Evolutionary conservation across 2,797 vertebrate species (phyloP), one percentile per base, ranked within the genome.

Genomic region (Heliangelus exortis): DNA sequence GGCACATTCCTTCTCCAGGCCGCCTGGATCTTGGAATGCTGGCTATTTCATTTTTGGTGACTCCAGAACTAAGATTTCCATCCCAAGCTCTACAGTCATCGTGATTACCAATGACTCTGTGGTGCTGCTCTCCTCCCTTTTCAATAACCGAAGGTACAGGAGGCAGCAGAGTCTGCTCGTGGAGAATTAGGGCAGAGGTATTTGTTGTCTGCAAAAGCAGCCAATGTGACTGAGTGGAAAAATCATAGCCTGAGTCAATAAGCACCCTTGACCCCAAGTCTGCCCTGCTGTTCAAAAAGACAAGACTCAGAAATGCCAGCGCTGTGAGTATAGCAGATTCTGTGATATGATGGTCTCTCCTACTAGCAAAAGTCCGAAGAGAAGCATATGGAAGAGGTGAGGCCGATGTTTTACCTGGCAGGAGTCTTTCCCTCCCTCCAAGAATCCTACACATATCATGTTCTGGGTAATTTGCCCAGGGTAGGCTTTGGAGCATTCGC

Each of bases 371-470:
- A 39, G 21, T 15, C 5, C 13, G 58, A 76, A 47, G 13, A 85
- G 54, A 61, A 47, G 55, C 8, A 23, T 5, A 26, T 21, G 66
- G 48, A 48, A 74, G 57, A 45, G 36, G 21, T 57, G 31, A 34
- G 36, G 17, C 26, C 63, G 66, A 15, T n/a, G 23, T 57, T 33
- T 95, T 93, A 96, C 92, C 95, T 97, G 95, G 90, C 94, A 97
- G 18, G 95, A 93, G n/a, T 96, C 95, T 59, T 97, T 97, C 16
- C 93, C 97, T 68, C 96, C 95, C 54, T 95, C 82, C 80, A 96
- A 2, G 85, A 34, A 97, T 57, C 92, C 92, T 0, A 92, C 28
- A 43, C 95, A 97, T 2, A 96, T 82, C 96, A 97, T 96, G 61
- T 95, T 96, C 0, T 2, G 5, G 17, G 95, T 97, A 22, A 97